A percentile compares a stretch with the other conserved stretches of the same genome.
phyloP scores from a whole-genome alignment of 2,113 vertebrate species.

The Nerophis ophidion region DNA sequence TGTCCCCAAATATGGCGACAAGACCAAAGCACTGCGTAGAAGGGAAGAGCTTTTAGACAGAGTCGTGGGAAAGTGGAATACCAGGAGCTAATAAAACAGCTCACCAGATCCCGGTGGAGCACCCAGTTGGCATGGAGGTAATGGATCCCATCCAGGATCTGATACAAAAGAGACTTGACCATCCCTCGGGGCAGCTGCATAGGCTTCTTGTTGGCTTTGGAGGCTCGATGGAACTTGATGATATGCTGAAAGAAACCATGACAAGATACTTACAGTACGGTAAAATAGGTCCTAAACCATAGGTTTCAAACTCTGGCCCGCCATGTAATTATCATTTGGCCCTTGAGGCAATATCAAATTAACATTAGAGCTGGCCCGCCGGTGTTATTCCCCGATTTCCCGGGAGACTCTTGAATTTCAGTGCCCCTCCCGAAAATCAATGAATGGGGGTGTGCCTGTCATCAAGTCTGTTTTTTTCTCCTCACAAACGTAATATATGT shows the following conservation, averaged over 20 bases:
- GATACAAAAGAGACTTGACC: conserved; percentile 98
- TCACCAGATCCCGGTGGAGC: conserved; percentile 98
- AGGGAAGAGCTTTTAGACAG: neutral
- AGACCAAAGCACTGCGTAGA: neutral
- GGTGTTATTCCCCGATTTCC: too few relatives aligned
- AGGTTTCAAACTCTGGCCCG: too few relatives aligned
- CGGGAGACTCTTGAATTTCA: too few relatives aligned
- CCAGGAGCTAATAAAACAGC: conserved; percentile 43
- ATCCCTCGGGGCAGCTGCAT: conserved; percentile 97
- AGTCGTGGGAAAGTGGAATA: conserved; percentile 28
- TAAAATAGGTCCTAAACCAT: too few relatives aligned
- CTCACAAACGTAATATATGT: too few relatives aligned
- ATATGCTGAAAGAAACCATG: conserved; percentile 82
- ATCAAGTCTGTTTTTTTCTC: too few relatives aligned
- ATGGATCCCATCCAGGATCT: conserved; percentile 99
- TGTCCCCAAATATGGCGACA: neutral
- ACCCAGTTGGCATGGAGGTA: conserved; percentile 99
- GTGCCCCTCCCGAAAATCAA: too few relatives aligned
- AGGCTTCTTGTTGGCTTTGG: conserved; percentile 99
- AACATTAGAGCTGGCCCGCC: too few relatives aligned
- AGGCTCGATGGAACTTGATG: conserved; percentile 99
- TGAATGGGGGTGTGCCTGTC: too few relatives aligned
- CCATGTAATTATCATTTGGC: too few relatives aligned
- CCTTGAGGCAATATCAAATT: too few relatives aligned
- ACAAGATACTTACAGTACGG: conserved; percentile 5